phyloP scores from a whole-genome alignment of 2,888 invertebrate species.

The Omphaloscelis lunosa region DNA sequence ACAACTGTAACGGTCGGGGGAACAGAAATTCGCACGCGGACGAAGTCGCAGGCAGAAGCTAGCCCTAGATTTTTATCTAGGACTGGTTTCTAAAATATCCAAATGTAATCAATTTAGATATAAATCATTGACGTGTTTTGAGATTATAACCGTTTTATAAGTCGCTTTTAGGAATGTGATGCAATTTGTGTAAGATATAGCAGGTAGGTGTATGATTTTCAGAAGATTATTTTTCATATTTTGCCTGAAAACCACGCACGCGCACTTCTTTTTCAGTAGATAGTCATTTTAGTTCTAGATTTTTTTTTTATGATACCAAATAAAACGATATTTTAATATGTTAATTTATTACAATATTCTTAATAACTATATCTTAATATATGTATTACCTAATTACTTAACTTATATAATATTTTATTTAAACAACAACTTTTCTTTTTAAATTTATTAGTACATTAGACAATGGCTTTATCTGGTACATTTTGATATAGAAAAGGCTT shows the following conservation, averaged over 20 bases:
- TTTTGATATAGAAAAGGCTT: neutral
- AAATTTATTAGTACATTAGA: neutral
- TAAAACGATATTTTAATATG: neutral
- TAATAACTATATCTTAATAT: neutral
- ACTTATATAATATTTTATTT: neutral
- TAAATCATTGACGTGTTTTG: slow-evolving; percentile 8
- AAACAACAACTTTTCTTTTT: neutral
- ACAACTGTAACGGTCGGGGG: no score
- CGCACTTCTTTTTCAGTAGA: neutral
- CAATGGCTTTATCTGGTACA: neutral
- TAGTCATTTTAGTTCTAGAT: neutral
- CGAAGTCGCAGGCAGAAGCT: no score
- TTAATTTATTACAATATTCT: slow-evolving; percentile 20
- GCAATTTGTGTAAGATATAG: neutral
- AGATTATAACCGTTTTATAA: neutral
- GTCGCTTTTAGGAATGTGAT: neutral
- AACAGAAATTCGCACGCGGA: no score
- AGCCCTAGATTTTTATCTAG: no score
- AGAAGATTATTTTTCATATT: neutral
- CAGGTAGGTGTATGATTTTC: neutral
- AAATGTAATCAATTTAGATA: slow-evolving; percentile 20
- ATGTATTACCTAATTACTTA: neutral
- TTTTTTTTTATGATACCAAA: neutral
- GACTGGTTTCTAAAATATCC: no score
- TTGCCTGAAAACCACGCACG: neutral